A percentile compares a stretch with the other conserved stretches of the same genome.
These are phyloP conservation scores for Brassicogethes aeneus DNA, from an alignment of 2,888 invertebrate species.

Conservation along the genomic window DNA sequence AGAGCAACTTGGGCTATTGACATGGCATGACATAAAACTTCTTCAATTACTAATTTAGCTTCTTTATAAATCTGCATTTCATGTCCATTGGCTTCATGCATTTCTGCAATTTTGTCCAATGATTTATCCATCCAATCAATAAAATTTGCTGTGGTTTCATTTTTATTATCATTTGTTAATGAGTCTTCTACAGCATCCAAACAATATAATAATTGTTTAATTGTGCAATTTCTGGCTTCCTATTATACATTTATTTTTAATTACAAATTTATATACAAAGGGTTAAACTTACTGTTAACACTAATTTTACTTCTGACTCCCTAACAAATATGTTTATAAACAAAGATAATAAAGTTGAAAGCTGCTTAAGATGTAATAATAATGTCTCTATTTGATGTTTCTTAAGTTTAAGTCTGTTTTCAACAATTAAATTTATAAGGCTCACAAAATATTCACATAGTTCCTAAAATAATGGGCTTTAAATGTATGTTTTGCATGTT, in stretches of 20 bases:
- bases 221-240: constrained; percentile 26
- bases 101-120: constrained; percentile 28
- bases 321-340: constrained; percentile 18
- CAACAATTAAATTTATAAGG: constrained; percentile 13
- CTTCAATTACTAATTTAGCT: constrained; percentile 27
- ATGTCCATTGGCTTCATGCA: constrained; percentile 20
- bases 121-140: constrained; percentile 34
- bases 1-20: constrained; percentile 36
- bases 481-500: no score
- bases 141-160: constrained; percentile 25
- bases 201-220: constrained; percentile 23
- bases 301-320: constrained; percentile 16
- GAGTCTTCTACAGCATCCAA: constrained; percentile 20
- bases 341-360: constrained; percentile 18
- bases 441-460: constrained; percentile 15
- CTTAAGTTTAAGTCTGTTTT: no score
- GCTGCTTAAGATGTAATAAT: constrained; percentile 17
- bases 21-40: constrained; percentile 37
- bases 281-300: constrained; percentile 17
- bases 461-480: constrained; percentile 16
- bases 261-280: neutral
- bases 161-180: constrained; percentile 10
- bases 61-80: constrained; percentile 17
- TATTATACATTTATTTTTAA: constrained; percentile 12
- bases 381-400: constrained; percentile 12